These are phyloP conservation scores for Fukomys damarensis DNA, from an alignment of 2,113 vertebrate genomes.

Conservation along the genomic window DNA sequence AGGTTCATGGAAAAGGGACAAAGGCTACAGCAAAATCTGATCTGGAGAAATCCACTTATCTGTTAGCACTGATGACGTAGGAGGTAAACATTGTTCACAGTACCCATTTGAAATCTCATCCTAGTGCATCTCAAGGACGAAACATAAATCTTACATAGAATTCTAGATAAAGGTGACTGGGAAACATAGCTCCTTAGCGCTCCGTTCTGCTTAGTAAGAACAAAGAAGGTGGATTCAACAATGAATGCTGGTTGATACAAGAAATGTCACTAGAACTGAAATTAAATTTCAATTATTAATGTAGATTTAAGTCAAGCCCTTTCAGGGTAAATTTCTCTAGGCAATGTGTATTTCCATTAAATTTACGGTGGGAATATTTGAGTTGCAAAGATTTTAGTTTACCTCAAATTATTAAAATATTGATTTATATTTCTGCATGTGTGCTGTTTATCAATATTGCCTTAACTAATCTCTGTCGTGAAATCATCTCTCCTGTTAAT, in stretches of 20 bases:
- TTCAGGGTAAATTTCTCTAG: background rate
- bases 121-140: background rate
- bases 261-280: background rate
- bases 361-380: background rate
- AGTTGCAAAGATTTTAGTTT: background rate
- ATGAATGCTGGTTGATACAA: background rate
- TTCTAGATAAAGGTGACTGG: background rate
- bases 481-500: background rate
- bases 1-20: background rate
- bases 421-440: background rate
- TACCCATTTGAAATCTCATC: background rate
- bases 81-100: background rate
- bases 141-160: background rate
- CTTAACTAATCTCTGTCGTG: background rate
- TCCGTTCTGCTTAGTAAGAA: no score
- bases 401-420: background rate
- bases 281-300: background rate
- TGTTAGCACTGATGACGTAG: background rate
- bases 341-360: background rate
- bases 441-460: background rate
- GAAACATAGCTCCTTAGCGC: background rate
- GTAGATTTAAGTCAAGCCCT: background rate
- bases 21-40: background rate
- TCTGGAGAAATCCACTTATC: background rate
- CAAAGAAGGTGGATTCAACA: no score